These are phyloP conservation scores for Yoshiicerus persimilis DNA, from an alignment of 1,140 invertebrate genomes.

Conservation along the genomic window DNA sequence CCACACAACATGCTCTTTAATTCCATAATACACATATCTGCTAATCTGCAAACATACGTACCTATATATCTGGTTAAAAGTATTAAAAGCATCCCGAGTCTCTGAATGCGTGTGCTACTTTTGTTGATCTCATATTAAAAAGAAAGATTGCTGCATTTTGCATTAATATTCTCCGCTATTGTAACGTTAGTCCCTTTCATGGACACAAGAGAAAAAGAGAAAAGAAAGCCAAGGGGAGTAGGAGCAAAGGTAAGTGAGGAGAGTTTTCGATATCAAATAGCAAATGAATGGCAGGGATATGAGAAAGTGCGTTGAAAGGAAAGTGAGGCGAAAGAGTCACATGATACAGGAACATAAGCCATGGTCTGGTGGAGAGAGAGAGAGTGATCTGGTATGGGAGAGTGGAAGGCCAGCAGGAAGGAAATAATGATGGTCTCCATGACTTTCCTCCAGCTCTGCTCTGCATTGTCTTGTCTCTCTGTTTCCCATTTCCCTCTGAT, in stretches of 20 bases:
- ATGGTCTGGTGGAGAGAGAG: background rate
- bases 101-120: no score
- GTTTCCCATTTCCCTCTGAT: background rate
- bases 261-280: background rate
- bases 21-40: no score
- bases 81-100: no score
- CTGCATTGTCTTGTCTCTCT: background rate
- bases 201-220: background rate
- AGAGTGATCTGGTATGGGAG: background rate
- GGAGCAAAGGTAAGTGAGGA: background rate
- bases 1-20: no score
- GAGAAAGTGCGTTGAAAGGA: background rate
- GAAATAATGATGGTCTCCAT: conserved; percentile 11
- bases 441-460: background rate
- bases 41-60: no score
- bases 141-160: background rate
- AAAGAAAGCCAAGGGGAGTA: background rate
- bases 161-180: no score
- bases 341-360: background rate
- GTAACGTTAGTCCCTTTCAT: background rate
- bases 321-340: background rate
- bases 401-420: background rate
- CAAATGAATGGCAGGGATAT: background rate
- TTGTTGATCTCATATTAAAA: no score
- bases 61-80: no score